A percentile compares a stretch with the other conserved stretches of the same genome.
phyloP scores from a whole-genome alignment of 2,113 vertebrate species.

The Ceyx cyanopectus region DNA sequence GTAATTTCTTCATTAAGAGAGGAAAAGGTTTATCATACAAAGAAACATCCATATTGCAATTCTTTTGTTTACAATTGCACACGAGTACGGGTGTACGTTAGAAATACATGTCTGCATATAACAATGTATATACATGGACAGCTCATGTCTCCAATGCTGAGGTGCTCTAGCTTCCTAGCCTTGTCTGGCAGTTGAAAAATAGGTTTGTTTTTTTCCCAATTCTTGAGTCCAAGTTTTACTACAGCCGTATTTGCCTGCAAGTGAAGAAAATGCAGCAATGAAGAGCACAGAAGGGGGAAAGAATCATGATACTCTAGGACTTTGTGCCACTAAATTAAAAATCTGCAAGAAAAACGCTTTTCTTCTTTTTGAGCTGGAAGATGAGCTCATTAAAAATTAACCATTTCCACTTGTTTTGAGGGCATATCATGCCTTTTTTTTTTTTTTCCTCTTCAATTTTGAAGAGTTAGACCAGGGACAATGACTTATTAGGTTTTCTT shows the following conservation, averaged over 20 bases:
- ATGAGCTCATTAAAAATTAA: conserved; percentile 68
- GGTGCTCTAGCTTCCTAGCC: conserved; percentile 79
- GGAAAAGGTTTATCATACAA: conserved; percentile 92
- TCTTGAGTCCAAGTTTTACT: conserved; percentile 74
- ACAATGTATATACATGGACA: conserved; percentile 87
- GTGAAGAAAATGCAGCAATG: conserved; percentile 82
- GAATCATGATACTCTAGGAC: conserved; percentile 63
- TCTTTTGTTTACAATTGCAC: conserved; percentile 86
- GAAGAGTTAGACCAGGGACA: conserved; percentile 78
- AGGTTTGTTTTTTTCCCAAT: conserved; percentile 68
- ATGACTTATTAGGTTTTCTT: conserved; percentile 92
- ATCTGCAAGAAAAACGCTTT: conserved; percentile 68
- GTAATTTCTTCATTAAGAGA: conserved; percentile 88
- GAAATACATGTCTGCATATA: conserved; percentile 86
- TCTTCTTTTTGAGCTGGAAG: conserved; percentile 72
- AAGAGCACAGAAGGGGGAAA: conserved; percentile 72
- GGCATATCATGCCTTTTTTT: conserved; percentile 69
- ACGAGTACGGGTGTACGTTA: conserved; percentile 79
- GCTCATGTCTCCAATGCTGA: conserved; percentile 81
- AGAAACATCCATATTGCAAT: conserved; percentile 86
- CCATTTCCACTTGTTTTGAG: conserved; percentile 72
- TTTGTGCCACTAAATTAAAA: conserved; percentile 79
- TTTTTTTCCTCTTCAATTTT: conserved; percentile 53
- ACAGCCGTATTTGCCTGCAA: conserved; percentile 81
- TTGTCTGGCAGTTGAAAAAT: conserved; percentile 81